Evolutionary conservation across 2,888 invertebrate species (phyloP), one percentile per base, ranked within the genome.

Genomic region (Boloria euphrosyne): DNA sequence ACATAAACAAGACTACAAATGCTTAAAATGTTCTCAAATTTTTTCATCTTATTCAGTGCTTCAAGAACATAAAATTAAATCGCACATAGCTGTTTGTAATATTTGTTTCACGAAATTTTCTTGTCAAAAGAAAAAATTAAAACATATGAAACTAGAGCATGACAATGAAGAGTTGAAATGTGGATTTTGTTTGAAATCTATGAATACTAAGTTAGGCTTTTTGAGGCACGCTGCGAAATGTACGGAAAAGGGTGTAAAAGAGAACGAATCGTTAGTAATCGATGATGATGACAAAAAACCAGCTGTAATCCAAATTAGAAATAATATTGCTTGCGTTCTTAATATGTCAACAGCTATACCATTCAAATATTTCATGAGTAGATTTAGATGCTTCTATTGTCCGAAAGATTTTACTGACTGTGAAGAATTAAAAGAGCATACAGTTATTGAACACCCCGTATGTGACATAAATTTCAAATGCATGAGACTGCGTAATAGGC

Each of bases 321-420:
- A 74, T 16, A 82, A 82, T 61, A 78, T 90, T 13, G 84, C 85
- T 0, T 81, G 78, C 18, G 78, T 91, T 14, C 73, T 90, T 0
- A 89, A 89, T 63, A 86, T 84, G 81, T 85, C 89, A 0, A 86
- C 87, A 0, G 86, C 82, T 2, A 71, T 89, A n/a, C 90, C 90
- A 0, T 90, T 90, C 55, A 89, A 87, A 68, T 83, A 80, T 72
- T 88, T 80, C 67, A 80, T 85, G 78, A 85, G 81, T 62, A 81
- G 80, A 60, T 88, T 90, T 61, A 71, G 84, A 22, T 91, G 91
- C 70, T 91, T 90, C 64, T 91, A 87, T 65, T 91, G 90, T 68
- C 73, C 85, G 0, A 81, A 83, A 76, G 82, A 86, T 60, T 90
- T 86, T 51, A 75, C 71, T 0, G 78, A 81, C 18, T 85, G 87